Base-by-base conservation (phyloP, 1,140 invertebrate genomes). In the Bicyclus anynana region DNA sequence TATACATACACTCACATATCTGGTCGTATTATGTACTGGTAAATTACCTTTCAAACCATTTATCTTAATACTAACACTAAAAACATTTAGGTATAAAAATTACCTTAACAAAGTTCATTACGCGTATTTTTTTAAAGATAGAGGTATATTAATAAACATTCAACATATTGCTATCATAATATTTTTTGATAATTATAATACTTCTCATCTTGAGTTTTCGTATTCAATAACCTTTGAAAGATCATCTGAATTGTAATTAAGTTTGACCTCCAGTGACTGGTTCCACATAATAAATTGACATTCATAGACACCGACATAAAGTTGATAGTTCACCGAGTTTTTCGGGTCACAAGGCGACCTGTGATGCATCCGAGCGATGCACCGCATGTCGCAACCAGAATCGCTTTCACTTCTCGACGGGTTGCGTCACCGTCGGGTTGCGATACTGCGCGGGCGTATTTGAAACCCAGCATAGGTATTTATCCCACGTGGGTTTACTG, bases 331-430 rank as follows among this genome's bases (percentile, higher is more conserved):
- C 21, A 65, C 17, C 23, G 17, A 53, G 47, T 23, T 35, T 50
- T 65, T 55, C 49, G 50, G 66, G 63, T 72, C 69, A 72, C 51
- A 56, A 20, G 29, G 29, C 68, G 69, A 72, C 72, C 75, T 62
- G 57, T 71, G 70, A 74, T 80, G 84, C 80, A 85, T 76, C 77
- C 46, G 59, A 67, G 61, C 70, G 79, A 83, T 84, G 81, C 81
- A 83, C 58, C 69, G 49, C 38, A 53, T 84, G 80, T 86, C 67
- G 83, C 73, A 84, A 84, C 67, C 50, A n/a, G 52, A 57, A 57
- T 74, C 71, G 80, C 83, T 86, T 86, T 86, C 83, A 86, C 83
- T 84, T 73, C 62, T 65, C 53, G 67, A 56, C 46, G 51, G 38
- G 66, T 84, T 82, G 79, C 79, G 77, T 77, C 76, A 86, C 64